Base-by-base conservation (phyloP, 2,113 vertebrate genomes). In the Myiopsitta monachus region DNA sequence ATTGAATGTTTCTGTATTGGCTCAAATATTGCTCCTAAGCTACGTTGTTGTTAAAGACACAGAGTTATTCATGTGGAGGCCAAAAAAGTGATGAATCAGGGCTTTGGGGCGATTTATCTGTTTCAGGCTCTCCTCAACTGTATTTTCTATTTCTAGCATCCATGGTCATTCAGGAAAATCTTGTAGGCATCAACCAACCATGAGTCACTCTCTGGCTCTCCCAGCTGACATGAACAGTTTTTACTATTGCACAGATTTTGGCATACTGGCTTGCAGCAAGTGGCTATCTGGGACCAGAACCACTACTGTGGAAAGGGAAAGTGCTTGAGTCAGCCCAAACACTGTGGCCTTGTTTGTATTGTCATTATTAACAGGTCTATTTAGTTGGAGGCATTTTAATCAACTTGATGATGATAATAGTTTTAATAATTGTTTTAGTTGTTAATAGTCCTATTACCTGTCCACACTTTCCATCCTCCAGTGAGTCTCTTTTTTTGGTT, bases 121-220 rank as follows among this genome's bases (percentile, higher is more conserved):
- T 63, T 85, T 83, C 41, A 16, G 70, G 39, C 82, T 33, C 78
- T 91, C 59, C 67, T 81, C 64, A 39, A 86, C 46, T 67, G 46
- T 63, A 47, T 90, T 94, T 97, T 74, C 95, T 96, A 96, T 97
- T 97, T 97, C 90, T 83, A 86, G 86, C 46, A 86, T 8, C 64
- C 38, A 28, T 21, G 80, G 90, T 86, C 88, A 90, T 80, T 95
- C 85, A 95, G 92, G 95, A 90, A 91, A 95, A 77, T 92, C 59
- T 39, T 55, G 64, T 75, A 90, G 94, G 85, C 93, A 28, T 67
- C 92, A 91, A 59, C 57, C 59, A 86, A n/a, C 78, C 38, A 2
- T 96, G 96, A 95, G 26, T 97, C 96, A 94, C 82, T 2, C n/a
- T 19, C 67, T 94, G 92, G 92, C 90, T 96, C 75, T 94, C 70